Percentiles rank a stretch among this genome's conserved stretches.
Evolutionary conservation across 1,140 invertebrate species (phyloP).

Genomic region (Pseudomyrmex cubaensis): DNA sequence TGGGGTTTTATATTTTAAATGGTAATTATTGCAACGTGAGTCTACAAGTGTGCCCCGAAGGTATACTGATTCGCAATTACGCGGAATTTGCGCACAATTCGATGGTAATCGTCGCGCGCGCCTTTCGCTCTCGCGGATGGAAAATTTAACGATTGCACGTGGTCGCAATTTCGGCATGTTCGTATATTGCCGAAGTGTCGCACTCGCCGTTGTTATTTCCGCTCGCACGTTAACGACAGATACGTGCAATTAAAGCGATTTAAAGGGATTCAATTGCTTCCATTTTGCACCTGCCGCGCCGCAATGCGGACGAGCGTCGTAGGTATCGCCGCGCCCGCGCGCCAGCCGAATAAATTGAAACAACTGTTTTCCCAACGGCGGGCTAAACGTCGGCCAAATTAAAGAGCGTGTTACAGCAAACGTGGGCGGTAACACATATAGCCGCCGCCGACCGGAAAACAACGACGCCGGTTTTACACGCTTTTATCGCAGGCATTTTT

Average conservation of each 20-base stretch:
- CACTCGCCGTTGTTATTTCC: conserved; percentile 50
- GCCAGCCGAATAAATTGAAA: conserved; percentile 59
- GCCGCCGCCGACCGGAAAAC: conserved; percentile 6
- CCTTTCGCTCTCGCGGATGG: background rate
- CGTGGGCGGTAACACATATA: background rate
- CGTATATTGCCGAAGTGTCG: conserved; percentile 14
- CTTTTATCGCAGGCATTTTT: conserved; percentile 51
- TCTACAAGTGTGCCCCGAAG: too few species aligned
- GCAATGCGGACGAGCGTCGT: conserved; percentile 26
- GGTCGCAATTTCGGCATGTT: conserved; percentile 43
- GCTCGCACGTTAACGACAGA: conserved; percentile 37
- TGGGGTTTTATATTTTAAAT: background rate
- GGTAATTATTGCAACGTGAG: background rate
- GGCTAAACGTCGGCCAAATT: conserved; percentile 62
- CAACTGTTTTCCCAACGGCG: conserved; percentile 60
- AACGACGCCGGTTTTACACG: conserved; percentile 25
- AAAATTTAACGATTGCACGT: conserved; percentile 40
- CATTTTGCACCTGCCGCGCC: conserved; percentile 50
- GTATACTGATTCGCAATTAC: background rate
- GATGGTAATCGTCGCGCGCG: background rate
- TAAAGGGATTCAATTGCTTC: conserved; percentile 70
- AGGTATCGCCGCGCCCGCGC: conserved; percentile 12
- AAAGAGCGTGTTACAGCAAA: conserved; percentile 60
- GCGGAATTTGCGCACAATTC: background rate
- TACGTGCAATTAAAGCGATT: conserved; percentile 74